Evolutionary conservation across 2,113 vertebrate species (phyloP), one percentile per base, ranked within the genome.

Genomic region (Erythrocercus mccallii): DNA sequence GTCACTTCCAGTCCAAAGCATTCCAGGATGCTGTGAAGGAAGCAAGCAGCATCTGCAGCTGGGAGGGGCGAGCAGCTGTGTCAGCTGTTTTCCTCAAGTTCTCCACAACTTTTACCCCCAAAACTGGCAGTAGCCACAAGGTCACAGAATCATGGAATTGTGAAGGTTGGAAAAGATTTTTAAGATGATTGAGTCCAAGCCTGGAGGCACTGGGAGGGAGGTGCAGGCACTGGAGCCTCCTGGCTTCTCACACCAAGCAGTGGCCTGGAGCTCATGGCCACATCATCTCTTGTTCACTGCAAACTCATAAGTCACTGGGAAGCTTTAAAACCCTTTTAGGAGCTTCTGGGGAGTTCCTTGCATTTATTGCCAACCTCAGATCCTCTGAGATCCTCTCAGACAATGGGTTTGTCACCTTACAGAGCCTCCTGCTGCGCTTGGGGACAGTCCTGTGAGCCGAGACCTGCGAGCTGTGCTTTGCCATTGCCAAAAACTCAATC

Each of bases 281-380:
- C 5, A 0, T 62, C 8, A 0, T 19, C 44, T 30, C 35, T 12
- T 16, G 30, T 5, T 73, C 56, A 10, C 0, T 12, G 51, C 50
- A 27, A 27, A 33, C 47, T 40, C 42, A 10, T 12, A 3, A 28
- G 9, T 61, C 72, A 12, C 19, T 14, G 0, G 4, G 61, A 42
- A 53, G n/a, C 50, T 54, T 61, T 40, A 18, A 79, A 72, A 45
- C 33, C 30, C 38, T n/a, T 47, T 53, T 4, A 70, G 81, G 27
- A 53, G 56, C 77, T 86, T 74, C 81, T 73, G 69, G 25, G 28
- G 31, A 19, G 28, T 37, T 78, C 28, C 21, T 77, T 57, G 74
- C 30, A 6, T 87, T 70, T 47, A 3, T 65, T 40, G 11, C 5
- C 1, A 1, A 21, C 15, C 47, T 90, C 45, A 51, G 77, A 57